Conservation (phyloP, 2,113 vertebrate species). For the Cyphomyrus discorhynchus region DNA sequence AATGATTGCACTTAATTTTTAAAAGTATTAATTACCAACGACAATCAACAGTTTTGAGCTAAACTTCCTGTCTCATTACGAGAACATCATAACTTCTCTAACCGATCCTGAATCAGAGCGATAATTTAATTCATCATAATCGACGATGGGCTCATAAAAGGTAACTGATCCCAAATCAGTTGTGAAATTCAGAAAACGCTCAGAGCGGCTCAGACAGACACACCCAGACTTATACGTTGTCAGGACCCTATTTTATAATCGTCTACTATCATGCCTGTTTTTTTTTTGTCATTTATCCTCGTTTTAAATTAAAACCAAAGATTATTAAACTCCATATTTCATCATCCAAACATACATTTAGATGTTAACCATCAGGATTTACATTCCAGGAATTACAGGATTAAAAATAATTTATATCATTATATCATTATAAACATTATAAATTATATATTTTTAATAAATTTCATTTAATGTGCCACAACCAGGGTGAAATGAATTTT, state of each 20-base stretch:
- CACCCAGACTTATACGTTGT: conserved; percentile 17
- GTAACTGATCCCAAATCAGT: conserved; percentile 5
- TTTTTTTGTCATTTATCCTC: not conserved
- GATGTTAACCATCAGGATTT: not conserved
- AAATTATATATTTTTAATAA: not conserved
- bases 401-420: not conserved
- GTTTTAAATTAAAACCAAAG: not conserved
- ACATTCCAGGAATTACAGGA: not conserved
- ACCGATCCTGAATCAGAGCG: not conserved
- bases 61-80: conserved; percentile 26
- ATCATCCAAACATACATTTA: not conserved
- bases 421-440: not conserved
- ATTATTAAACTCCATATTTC: not conserved
- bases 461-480: not conserved
- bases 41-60: conserved; percentile 5
- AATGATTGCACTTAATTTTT: not conserved
- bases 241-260: conserved; percentile 15
- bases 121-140: not conserved
- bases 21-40: not conserved
- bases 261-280: conserved; percentile 17
- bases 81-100: not conserved
- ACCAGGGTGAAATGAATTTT: not conserved
- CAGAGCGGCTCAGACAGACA: conserved; percentile 9
- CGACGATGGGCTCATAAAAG: not conserved
- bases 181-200: not conserved